These are phyloP conservation scores for Parapristionchus giblindavisi DNA, from an alignment of 2,888 invertebrate genomes.

Conservation along the genomic window DNA sequence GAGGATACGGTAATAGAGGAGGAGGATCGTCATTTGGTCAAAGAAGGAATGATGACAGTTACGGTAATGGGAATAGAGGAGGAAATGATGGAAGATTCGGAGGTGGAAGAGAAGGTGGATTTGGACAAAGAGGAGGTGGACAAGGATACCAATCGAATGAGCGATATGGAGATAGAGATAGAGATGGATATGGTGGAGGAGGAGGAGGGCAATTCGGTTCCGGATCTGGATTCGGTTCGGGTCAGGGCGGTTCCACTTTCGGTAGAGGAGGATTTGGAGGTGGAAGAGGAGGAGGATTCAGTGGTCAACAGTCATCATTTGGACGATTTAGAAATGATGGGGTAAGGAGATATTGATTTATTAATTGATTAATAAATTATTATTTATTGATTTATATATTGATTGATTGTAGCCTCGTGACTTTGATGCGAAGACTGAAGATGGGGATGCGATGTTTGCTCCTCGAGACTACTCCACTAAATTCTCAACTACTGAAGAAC, in stretches of 20 bases:
- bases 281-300: conserved; percentile 25
- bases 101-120: conserved; percentile 39
- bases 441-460: conserved; percentile 11
- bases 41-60: not conserved
- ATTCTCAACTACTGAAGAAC: not conserved
- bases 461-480: not conserved
- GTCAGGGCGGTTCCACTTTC: conserved; percentile 34
- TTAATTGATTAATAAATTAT: no score
- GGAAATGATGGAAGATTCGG: conserved; percentile 16
- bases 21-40: not conserved
- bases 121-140: conserved; percentile 41
- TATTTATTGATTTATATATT: no score
- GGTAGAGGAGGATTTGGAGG: conserved; percentile 39
- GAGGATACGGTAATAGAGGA: conserved; percentile 10
- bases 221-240: conserved; percentile 9
- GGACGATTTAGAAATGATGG: no score
- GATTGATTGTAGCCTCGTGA: conserved; percentile 1
- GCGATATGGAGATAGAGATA: conserved; percentile 32
- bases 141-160: no score
- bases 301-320: not conserved
- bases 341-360: no score
- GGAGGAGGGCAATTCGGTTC: conserved; percentile 7
- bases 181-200: conserved; percentile 38
- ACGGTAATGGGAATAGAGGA: conserved; percentile 17
- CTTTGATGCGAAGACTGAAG: not conserved